These are phyloP conservation scores for Pseudonaja textilis DNA, from an alignment of 2,113 vertebrate genomes.

Conservation along the genomic window DNA sequence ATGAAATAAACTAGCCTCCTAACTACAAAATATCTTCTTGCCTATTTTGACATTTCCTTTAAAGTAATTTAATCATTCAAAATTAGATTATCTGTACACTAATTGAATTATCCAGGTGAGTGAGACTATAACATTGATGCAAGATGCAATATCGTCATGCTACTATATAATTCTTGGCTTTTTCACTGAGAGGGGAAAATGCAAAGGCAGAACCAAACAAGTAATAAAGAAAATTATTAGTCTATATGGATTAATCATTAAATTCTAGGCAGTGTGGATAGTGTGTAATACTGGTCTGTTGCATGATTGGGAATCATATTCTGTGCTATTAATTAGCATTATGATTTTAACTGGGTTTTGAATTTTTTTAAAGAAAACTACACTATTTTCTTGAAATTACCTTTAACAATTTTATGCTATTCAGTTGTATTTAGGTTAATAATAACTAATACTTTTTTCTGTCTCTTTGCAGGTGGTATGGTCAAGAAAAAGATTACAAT, in stretches of 20 bases:
- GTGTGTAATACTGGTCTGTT: not conserved
- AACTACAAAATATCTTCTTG: not conserved
- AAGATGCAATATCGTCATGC: not conserved
- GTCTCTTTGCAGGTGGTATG: conserved; percentile 90
- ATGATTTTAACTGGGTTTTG: not conserved
- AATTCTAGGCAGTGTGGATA: not conserved
- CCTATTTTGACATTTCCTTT: not conserved
- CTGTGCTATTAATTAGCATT: not conserved
- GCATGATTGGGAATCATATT: not conserved
- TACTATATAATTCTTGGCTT: not conserved
- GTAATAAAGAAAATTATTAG: not conserved
- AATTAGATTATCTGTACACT: not conserved
- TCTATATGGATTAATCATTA: not conserved
- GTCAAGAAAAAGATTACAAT: conserved; percentile 98
- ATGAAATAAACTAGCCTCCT: not conserved
- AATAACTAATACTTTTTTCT: not conserved
- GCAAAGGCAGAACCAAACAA: not conserved
- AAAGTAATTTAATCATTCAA: not conserved
- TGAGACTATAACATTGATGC: not conserved
- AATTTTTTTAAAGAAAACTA: not conserved
- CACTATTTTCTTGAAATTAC: not conserved
- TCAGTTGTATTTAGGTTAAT: not conserved
- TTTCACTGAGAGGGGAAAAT: not conserved
- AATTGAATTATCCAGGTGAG: not conserved
- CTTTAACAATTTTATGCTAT: not conserved